Conservation (phyloP, 2,797 vertebrate genomes). For the Chelon auratus region DNA sequence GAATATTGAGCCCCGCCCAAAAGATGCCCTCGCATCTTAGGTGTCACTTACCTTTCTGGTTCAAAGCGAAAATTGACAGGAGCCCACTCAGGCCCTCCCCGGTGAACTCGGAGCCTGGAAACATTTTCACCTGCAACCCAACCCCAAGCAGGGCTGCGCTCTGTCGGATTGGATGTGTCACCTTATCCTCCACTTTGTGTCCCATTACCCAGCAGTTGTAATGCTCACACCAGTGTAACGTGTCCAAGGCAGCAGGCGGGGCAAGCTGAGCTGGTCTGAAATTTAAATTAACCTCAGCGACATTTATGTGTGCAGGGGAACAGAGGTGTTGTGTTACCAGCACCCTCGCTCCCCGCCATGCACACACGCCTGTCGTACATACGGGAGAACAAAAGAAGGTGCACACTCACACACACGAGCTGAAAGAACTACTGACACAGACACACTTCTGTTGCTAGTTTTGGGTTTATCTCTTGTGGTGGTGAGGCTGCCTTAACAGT, state of each 20-base stretch:
- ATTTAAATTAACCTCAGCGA: constrained; percentile 85
- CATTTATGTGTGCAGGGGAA: constrained; percentile 78
- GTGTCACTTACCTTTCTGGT: constrained; percentile 45
- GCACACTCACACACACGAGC: constrained; percentile 43
- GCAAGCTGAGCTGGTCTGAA: constrained; percentile 76
- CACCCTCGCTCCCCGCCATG: constrained; percentile 54
- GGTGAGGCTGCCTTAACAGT: constrained; percentile 48
- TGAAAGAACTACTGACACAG: constrained; percentile 51
- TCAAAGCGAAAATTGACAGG: constrained; percentile 37
- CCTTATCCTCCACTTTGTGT: constrained; percentile 82
- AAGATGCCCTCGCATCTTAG: not conserved
- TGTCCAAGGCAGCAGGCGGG: constrained; percentile 75
- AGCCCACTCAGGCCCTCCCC: constrained; percentile 11
- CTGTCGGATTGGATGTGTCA: constrained; percentile 81
- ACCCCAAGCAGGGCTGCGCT: constrained; percentile 67
- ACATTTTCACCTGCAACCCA: constrained; percentile 81
- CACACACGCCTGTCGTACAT: constrained; percentile 73
- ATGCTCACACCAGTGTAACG: constrained; percentile 84
- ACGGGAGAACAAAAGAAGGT: constrained; percentile 64
- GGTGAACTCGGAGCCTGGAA: constrained; percentile 64
- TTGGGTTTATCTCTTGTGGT: constrained; percentile 48
- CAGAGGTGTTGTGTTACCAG: constrained; percentile 78
- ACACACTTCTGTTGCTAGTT: constrained; percentile 30
- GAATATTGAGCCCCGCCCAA: constrained; percentile 17
- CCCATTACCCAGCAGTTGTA: constrained; percentile 84